phyloP scores from a whole-genome alignment of 2,888 invertebrate species.

The Caenorhabditis becei region DNA sequence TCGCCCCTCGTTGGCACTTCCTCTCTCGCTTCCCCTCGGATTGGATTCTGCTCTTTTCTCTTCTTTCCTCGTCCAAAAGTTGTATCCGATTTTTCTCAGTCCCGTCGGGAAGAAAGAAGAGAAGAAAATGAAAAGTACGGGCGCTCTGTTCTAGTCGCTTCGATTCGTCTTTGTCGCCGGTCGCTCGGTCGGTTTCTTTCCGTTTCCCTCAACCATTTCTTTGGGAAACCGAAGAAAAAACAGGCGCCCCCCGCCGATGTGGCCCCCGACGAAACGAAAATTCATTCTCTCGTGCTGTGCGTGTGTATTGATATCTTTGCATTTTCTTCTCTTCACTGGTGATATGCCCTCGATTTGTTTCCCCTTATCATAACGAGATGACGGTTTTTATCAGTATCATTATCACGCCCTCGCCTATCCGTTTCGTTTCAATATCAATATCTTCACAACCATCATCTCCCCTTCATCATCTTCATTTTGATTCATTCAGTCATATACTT shows the following conservation, averaged over 20 bases:
- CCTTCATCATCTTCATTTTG: not conserved
- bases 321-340: not conserved
- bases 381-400: conserved; percentile 33
- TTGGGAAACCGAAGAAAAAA: conserved; percentile 15
- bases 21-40: not conserved
- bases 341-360: conserved; percentile 38
- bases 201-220: not conserved
- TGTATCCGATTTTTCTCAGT: not conserved
- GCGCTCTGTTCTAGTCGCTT: not conserved
- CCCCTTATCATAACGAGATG: conserved; percentile 36
- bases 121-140: too few species aligned
- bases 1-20: not conserved
- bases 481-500: not conserved
- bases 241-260: conserved; percentile 12
- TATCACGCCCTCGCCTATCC: conserved; percentile 24
- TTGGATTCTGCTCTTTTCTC: not conserved
- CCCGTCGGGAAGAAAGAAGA: not conserved
- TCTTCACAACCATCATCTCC: not conserved
- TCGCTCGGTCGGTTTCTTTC: not conserved
- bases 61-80: not conserved
- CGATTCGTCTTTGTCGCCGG: not conserved
- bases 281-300: conserved; percentile 3
- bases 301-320: conserved; percentile 25
- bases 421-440: not conserved
- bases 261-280: too few species aligned